Evolutionary conservation across 2,888 invertebrate genomes (phyloP), one percentile per base, ranked within the genome.

Genomic region (Tillus elongatus): DNA sequence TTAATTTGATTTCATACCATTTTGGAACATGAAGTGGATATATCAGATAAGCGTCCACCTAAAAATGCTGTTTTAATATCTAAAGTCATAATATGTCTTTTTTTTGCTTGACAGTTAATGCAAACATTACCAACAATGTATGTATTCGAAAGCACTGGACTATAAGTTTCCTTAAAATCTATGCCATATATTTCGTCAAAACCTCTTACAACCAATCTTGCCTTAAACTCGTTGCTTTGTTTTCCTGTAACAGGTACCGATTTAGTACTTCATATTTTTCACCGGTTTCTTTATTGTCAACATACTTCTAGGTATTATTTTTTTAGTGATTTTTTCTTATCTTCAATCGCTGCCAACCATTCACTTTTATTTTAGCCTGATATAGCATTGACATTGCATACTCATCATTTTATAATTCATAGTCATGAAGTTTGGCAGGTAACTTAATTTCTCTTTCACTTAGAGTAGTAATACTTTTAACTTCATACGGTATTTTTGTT

Each of bases 181-280:
- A 39, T 39, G 9, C 35, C 33, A 4, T 28, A 27, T 24, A 36
- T 33, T 35, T 48, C 42, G 37, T 46, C 34, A 34, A 37, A 46
- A 2, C 46, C 47, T 39, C 42, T 37, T n/a, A 40, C 39, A 13
- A 43, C 50, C n/a, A 50, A 12, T 37, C 45, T 37, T 10, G 47
- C 48, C 33, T 49, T 47, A 28, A 37, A 44, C 37, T 19, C n/a
- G n/a, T 34, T 38, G 33, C 43, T 38, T 30, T 50, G 46, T 31
- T 51, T 47, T 2, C 41, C 29, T 35, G 44, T 49, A 16, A 50
- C n/a, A n/a, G n/a, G 49, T 1, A 48, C 35, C 46, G 51, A 50
- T 40, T 37, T 40, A 28, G 36, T 46, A n/a, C 34, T 44, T 13
- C 48, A 27, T 11, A 46, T 36, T 29, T 40, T 43, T 30, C 34